Base-by-base conservation (phyloP, 2,888 invertebrate genomes). In the Pantelozetes paolii region DNA sequence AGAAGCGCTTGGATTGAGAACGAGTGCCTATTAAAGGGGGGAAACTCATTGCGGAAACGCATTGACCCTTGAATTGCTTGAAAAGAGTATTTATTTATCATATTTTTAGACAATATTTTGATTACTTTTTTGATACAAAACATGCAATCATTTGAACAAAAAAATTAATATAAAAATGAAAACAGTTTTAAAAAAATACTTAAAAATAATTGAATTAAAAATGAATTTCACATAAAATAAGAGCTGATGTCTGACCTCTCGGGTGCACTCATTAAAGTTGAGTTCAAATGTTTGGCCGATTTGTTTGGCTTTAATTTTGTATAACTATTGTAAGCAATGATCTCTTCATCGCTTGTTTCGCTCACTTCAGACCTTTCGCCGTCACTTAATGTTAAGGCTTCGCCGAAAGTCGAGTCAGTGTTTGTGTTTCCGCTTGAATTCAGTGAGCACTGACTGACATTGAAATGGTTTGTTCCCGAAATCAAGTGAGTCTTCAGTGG, bases 1-100 rank as follows among this genome's bases (percentile, higher is more conserved):
- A 74, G 71, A 18, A 71, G 59, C 26, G 59, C 74, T n/a, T 74
- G 74, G 74, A 45, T 74, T 45, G 28, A 70, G 32, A 74, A 74
- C 40, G 50, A 74, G 36, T 74, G 74, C 28, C 67, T 74, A 15
- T 23, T 71, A 2, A 40, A 20, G 13, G 67, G 40, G 1, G 13
- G 8, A 5, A 59, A 32, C 5, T 40, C 67, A 20, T 23, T n/a
- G 20, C n/a, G 11, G 2, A 67, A 67, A 67, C 67, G 67, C 28
- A 67, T 42, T 67, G 67, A 67, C 11, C 67, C 67, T 1, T 67
- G 40, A 67, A 23, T 36, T 36, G 28, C 11, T n/a, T 13, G 32
- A 62, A 62, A 54, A 26, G n/a, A 54, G 23, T 20, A 23, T 8
- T 54, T 8, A 54, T 23, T 54, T 13, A 26, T 3, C 23, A 23